phyloP scores from a whole-genome alignment of 2,888 invertebrate genomes.

The Teinopalpus imperialis region DNA sequence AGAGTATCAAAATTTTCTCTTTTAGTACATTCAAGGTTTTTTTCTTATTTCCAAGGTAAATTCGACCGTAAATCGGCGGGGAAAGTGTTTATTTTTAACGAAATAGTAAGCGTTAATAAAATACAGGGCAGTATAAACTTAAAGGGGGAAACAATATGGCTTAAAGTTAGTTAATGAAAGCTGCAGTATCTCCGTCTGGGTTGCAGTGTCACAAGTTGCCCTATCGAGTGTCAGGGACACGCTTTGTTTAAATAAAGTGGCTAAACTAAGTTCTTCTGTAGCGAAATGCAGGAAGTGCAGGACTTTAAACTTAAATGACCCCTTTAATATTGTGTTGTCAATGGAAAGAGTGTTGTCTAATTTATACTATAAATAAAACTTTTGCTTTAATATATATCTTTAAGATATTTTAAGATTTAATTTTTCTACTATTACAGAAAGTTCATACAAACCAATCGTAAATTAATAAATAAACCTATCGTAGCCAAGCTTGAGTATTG shows the following conservation, averaged over 20 bases:
- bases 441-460: too few relatives aligned
- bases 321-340: slow-evolving; percentile 42
- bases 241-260: slow-evolving; percentile 59
- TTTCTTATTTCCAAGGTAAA: slow-evolving; percentile 45
- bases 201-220: slow-evolving; percentile 58
- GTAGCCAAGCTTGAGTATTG: too few relatives aligned
- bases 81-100: slow-evolving; percentile 47
- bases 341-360: slow-evolving; percentile 3
- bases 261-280: slow-evolving; percentile 65
- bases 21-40: slow-evolving; percentile 35
- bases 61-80: slow-evolving; percentile 43
- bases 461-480: neutral
- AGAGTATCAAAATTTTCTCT: slow-evolving; percentile 49
- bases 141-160: slow-evolving; percentile 35
- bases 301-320: slow-evolving; percentile 45
- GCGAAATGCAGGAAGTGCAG: slow-evolving; percentile 53
- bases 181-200: slow-evolving; percentile 33
- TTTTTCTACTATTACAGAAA: too few relatives aligned
- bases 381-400: too few relatives aligned
- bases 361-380: too few relatives aligned
- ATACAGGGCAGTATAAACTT: slow-evolving; percentile 33
- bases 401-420: too few relatives aligned
- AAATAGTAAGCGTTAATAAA: slow-evolving; percentile 31
- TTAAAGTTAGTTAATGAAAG: slow-evolving; percentile 36
- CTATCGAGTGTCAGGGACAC: slow-evolving; percentile 66